phyloP scores from a whole-genome alignment of 2,113 vertebrate species.

The Xiphias gladius region DNA sequence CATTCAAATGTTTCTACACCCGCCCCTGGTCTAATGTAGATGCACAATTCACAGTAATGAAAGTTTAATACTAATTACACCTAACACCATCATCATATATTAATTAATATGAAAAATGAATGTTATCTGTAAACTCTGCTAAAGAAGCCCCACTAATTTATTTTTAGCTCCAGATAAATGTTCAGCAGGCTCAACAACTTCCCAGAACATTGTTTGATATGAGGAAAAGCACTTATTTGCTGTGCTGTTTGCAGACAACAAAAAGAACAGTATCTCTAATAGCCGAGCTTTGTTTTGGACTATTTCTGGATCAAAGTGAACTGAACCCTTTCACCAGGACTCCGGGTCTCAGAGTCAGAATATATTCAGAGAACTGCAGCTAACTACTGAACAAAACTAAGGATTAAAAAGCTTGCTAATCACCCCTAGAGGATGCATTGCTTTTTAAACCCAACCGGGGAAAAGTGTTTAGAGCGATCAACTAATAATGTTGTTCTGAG shows the following conservation, averaged over 20 bases:
- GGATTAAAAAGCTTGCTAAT: conserved; percentile 46
- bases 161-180: conserved; percentile 26
- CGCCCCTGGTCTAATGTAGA: conserved; percentile 22
- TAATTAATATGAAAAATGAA: conserved; percentile 66
- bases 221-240: conserved; percentile 18
- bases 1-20: background rate
- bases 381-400: conserved; percentile 54
- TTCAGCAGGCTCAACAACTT: conserved; percentile 21
- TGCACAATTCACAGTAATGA: conserved; percentile 51
- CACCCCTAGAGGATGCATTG: conserved; percentile 44
- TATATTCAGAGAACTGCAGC: conserved; percentile 60
- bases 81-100: conserved; percentile 58
- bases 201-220: conserved; percentile 6
- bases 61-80: conserved; percentile 71
- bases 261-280: conserved; percentile 38
- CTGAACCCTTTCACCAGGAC: conserved; percentile 55
- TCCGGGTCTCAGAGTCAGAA: conserved; percentile 51
- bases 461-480: conserved; percentile 39
- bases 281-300: conserved; percentile 52
- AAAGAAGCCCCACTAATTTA: conserved; percentile 37
- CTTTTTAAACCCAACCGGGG: conserved; percentile 24
- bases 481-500: conserved; percentile 38
- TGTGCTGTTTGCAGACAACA: conserved; percentile 34
- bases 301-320: conserved; percentile 73
- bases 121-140: conserved; percentile 56